Evolutionary conservation across 2,113 vertebrate species (phyloP).

Genomic region (Marcusenius ussheri): DNA sequence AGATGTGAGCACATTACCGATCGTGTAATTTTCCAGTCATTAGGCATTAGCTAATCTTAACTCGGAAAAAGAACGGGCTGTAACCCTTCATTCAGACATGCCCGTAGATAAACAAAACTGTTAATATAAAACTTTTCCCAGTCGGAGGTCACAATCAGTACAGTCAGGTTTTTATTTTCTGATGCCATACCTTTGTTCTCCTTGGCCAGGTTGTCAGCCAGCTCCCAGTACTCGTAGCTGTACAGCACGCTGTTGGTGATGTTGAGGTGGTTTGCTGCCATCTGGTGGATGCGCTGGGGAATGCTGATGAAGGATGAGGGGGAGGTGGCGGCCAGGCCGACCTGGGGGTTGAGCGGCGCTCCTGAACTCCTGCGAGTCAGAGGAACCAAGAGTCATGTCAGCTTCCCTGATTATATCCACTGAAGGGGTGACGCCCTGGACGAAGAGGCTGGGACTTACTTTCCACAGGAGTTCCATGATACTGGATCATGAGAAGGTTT

Average conservation of each 20-base stretch:
- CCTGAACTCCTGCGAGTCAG: conserved; percentile 63
- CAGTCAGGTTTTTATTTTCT: not conserved
- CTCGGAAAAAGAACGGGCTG: not conserved
- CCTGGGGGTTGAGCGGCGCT: conserved; percentile 64
- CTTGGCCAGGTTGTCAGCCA: conserved; percentile 91
- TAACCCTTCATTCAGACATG: not conserved
- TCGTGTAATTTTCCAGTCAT: not conserved
- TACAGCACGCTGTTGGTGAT: conserved; percentile 98
- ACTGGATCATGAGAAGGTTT: conserved; percentile 75
- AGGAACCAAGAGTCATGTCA: conserved; percentile 13
- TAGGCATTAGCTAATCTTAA: not conserved
- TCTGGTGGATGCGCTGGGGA: conserved; percentile 96
- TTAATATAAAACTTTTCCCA: not conserved
- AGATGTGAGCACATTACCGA: not conserved
- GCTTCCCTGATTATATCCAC: not conserved
- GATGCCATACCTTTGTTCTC: conserved; percentile 79
- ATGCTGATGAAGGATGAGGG: conserved; percentile 82
- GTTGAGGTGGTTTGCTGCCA: conserved; percentile 96
- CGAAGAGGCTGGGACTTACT: conserved; percentile 64
- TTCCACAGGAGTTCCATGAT: conserved; percentile 72
- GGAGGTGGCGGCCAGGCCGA: conserved; percentile 67
- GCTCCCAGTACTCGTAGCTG: conserved; percentile 98
- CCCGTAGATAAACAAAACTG: not conserved
- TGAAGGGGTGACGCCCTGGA: not conserved
- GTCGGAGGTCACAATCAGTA: too few relatives aligned